A percentile compares a stretch with the other conserved stretches of the same genome.
These are phyloP conservation scores for Clarias batrachus DNA, from an alignment of 2,113 vertebrate genomes.

Conservation along the genomic window DNA sequence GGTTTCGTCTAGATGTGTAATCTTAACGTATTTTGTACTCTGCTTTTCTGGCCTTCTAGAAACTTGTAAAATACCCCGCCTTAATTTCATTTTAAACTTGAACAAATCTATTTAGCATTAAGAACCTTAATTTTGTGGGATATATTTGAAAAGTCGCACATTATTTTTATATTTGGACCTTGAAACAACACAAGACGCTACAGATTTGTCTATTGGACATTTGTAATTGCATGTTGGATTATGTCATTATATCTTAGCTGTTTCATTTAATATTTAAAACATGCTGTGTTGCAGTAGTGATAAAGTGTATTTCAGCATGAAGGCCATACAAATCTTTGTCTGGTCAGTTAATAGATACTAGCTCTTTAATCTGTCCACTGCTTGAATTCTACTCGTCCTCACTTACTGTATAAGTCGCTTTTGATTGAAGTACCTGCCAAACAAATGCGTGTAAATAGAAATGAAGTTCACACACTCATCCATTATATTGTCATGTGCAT, in stretches of 20 bases:
- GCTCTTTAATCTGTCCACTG: neutral
- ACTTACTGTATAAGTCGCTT: neutral
- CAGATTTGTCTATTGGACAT: neutral
- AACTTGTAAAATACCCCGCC: too few species aligned
- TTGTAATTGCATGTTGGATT: neutral
- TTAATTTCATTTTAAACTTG: too few species aligned
- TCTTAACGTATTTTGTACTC: too few species aligned
- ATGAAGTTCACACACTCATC: constrained; percentile 3
- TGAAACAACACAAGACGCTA: too few species aligned
- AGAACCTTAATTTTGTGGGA: too few species aligned
- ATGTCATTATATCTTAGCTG: neutral
- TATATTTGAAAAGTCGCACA: too few species aligned
- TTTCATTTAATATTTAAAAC: neutral
- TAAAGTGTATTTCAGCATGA: constrained; percentile 1
- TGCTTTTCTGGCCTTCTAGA: too few species aligned
- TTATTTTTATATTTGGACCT: too few species aligned
- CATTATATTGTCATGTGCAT: constrained; percentile 12
- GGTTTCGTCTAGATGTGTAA: neutral
- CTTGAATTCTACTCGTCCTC: neutral
- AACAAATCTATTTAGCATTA: too few species aligned
- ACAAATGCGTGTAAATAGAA: neutral
- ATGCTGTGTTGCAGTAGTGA: neutral
- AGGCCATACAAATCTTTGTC: neutral
- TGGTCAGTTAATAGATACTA: neutral
- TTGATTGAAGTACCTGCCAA: neutral